These are phyloP conservation scores for Xenopus petersii DNA, from an alignment of 2,797 vertebrate genomes.

Conservation along the genomic window DNA sequence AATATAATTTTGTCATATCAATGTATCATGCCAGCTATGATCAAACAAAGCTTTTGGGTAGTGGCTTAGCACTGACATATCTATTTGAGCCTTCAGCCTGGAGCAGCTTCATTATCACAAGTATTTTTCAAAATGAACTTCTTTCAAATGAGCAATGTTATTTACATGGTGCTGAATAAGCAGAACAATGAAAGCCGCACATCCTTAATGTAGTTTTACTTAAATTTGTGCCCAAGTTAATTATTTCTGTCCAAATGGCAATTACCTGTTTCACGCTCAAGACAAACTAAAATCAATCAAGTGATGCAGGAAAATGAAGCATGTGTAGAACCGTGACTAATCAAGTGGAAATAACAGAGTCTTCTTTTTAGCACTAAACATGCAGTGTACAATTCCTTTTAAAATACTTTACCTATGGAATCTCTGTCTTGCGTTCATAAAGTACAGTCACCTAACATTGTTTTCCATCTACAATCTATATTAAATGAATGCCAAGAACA, in stretches of 20 bases:
- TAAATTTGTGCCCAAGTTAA: constrained; percentile 30
- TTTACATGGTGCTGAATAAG: constrained; percentile 14
- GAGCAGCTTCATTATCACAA: background rate
- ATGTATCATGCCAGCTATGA: no score
- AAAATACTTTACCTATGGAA: background rate
- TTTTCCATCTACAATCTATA: constrained; percentile 26
- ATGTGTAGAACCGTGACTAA: constrained; percentile 34
- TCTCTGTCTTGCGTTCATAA: background rate
- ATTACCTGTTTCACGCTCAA: constrained; percentile 26
- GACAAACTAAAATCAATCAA: constrained; percentile 38
- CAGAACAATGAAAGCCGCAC: background rate
- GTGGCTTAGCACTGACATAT: no score
- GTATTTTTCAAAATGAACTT: constrained; percentile 1
- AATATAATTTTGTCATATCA: no score
- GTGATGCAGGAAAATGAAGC: constrained; percentile 22
- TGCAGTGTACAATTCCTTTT: background rate
- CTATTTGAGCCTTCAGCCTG: no score
- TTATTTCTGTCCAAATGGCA: constrained; percentile 33
- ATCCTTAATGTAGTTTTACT: constrained; percentile 27
- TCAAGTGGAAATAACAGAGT: constrained; percentile 21
- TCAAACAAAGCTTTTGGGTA: no score
- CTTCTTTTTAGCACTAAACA: constrained; percentile 16
- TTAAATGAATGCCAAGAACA: constrained; percentile 55
- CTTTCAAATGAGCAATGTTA: constrained; percentile 11
- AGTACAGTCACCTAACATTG: background rate